Base-by-base conservation (phyloP, 2,113 vertebrate species). In the Ctenodactylus gundi region DNA sequence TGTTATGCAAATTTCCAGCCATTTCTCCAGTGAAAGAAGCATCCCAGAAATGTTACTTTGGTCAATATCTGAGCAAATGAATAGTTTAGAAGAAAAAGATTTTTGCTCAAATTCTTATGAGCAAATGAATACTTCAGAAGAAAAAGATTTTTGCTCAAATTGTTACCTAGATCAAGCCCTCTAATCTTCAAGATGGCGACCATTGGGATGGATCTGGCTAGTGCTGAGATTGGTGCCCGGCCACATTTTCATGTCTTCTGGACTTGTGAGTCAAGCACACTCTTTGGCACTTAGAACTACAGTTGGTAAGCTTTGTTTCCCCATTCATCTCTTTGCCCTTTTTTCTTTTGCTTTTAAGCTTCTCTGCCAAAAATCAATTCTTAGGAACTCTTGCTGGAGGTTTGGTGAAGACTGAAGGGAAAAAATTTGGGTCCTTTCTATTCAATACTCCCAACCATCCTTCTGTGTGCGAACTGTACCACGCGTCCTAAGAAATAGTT, bases 81-180 rank as follows among this genome's bases (percentile, higher is more conserved):
- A n/a, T 21, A 60, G 3, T 0, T 0, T n/a, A 20, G 31, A 44
- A 12, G 68, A 14, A 8, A 8, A 12, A 29, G 18, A 58, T 12
- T 18, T 55, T 25, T 23, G 23, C 64, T 29, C 58, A 72, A 41
- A 90, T 41, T 49, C 36, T 85, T 49, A 39, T 21, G n/a, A 57
- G 39, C 27, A 13, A 36, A 78, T 4, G n/a, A 57, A 78, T 51
- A 78, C 36, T 57, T n/a, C n/a, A n/a, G 20, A 57, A 36, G 53
- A 39, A 21, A n/a, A 78, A n/a, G 20, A 36, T 29, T 18, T 51
- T 29, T 21, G 15, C 39, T 29, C 60, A 51, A 44, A 82, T 46
- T 58, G 39, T 87, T 58, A 41, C 11, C n/a, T n/a, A n/a, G 34
- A 85, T 1, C 0, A 4, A 6, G 10, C 8, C 0, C 17, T 34